Evolutionary conservation across 2,113 vertebrate genomes (phyloP).

Genomic region (Uropsilus gracilis): DNA sequence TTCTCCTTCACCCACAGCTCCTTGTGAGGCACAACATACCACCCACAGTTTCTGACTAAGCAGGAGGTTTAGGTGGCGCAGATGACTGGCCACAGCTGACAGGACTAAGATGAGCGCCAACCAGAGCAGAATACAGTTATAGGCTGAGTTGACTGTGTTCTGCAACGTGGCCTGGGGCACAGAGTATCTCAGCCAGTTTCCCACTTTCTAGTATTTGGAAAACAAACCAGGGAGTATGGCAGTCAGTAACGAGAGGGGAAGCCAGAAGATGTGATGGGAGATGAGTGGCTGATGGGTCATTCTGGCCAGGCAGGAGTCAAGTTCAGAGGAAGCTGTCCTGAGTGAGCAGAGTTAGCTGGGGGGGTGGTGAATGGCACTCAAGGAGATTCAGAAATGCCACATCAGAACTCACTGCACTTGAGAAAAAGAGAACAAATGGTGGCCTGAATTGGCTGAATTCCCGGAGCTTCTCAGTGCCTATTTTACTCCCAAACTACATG

Average conservation of each 20-base stretch:
- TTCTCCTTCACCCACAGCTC: not conserved
- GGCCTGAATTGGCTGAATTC: not conserved
- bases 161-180: not conserved
- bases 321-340: not conserved
- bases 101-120: not conserved
- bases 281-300: not conserved
- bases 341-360: not conserved
- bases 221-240: not conserved
- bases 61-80: not conserved
- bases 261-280: not conserved
- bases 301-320: not conserved
- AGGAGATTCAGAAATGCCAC: not conserved
- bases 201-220: not conserved
- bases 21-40: not conserved
- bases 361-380: not conserved
- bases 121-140: not conserved
- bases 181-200: not conserved
- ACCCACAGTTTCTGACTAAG: not conserved
- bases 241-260: not conserved
- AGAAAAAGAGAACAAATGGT: not conserved
- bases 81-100: not conserved
- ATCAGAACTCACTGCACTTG: fast-evolving
- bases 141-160: not conserved
- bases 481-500: not conserved
- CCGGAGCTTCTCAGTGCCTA: not conserved